These are phyloP conservation scores for Amphimallon solstitiale DNA, from an alignment of 2,888 invertebrate genomes.

Conservation along the genomic window DNA sequence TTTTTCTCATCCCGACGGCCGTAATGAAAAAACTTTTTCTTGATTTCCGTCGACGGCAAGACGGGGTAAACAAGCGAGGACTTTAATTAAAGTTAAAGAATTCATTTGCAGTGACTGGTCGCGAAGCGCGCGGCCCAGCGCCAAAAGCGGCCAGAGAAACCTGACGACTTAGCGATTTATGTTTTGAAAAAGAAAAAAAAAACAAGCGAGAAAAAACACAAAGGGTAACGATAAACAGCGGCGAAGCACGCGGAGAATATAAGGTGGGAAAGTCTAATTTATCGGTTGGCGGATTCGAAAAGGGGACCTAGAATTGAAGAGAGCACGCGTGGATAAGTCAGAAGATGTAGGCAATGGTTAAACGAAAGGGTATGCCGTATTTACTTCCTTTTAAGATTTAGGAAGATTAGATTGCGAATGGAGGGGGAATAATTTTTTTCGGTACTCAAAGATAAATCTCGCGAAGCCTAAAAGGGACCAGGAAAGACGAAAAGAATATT, in stretches of 20 bases:
- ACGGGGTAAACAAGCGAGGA: slow-evolving; percentile 21
- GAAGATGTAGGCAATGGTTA: no score
- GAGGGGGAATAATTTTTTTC: no score
- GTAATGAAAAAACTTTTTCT: slow-evolving; percentile 27
- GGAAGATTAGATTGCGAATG: no score
- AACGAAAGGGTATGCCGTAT: no score
- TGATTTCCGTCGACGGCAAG: slow-evolving; percentile 1
- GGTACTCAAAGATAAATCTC: no score
- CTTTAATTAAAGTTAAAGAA: slow-evolving; percentile 31
- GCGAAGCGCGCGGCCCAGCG: not conserved
- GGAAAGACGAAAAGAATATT: no score
- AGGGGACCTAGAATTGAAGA: slow-evolving; percentile 2
- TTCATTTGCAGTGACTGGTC: slow-evolving; percentile 2
- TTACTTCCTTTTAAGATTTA: no score
- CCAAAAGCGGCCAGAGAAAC: slow-evolving; percentile 5
- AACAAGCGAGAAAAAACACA: not conserved
- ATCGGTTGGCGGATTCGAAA: slow-evolving; percentile 13
- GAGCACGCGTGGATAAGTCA: not conserved
- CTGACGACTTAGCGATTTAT: slow-evolving; percentile 15
- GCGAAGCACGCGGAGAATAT: not conserved
- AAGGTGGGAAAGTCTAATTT: slow-evolving; percentile 22
- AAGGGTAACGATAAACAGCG: not conserved
- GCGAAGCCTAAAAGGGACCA: no score
- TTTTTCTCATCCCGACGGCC: not conserved
- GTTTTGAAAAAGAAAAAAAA: not conserved